Evolutionary conservation across 2,113 vertebrate genomes (phyloP).

Genomic region (Morone saxatilis): DNA sequence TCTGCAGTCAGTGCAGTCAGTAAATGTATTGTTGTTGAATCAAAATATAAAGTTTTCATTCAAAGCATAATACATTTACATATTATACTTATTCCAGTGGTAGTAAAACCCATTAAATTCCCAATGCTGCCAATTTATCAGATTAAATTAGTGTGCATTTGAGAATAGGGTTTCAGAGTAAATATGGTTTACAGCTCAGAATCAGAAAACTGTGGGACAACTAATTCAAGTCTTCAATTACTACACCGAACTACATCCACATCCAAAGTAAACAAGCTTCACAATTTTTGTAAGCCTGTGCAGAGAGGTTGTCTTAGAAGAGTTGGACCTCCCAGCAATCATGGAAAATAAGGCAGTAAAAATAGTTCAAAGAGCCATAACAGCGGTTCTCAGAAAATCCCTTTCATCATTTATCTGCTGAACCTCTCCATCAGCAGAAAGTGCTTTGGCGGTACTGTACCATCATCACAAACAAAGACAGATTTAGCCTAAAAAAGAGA

Average conservation of each 20-base stretch:
- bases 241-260: conserved; percentile 31
- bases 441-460: conserved; percentile 62
- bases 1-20: neutral
- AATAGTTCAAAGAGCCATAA: conserved; percentile 82
- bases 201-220: conserved; percentile 23
- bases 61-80: neutral
- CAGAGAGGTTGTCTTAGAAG: conserved; percentile 61
- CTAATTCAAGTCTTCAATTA: conserved; percentile 42
- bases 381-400: conserved; percentile 74
- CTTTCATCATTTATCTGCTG: conserved; percentile 85
- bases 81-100: neutral
- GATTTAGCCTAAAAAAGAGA: conserved; percentile 58
- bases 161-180: conserved; percentile 2
- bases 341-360: conserved; percentile 80
- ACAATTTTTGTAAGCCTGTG: conserved; percentile 49
- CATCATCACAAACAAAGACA: conserved; percentile 76
- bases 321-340: conserved; percentile 75
- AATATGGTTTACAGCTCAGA: conserved; percentile 22
- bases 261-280: conserved; percentile 53
- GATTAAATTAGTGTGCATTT: neutral
- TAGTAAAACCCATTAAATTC: neutral
- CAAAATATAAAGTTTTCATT: conserved; percentile 8
- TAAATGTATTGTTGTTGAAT: neutral
- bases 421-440: conserved; percentile 82
- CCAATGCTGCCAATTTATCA: neutral